These are phyloP conservation scores for Phalacrocorax aristotelis DNA, from an alignment of 2,113 vertebrate genomes.

Conservation along the genomic window DNA sequence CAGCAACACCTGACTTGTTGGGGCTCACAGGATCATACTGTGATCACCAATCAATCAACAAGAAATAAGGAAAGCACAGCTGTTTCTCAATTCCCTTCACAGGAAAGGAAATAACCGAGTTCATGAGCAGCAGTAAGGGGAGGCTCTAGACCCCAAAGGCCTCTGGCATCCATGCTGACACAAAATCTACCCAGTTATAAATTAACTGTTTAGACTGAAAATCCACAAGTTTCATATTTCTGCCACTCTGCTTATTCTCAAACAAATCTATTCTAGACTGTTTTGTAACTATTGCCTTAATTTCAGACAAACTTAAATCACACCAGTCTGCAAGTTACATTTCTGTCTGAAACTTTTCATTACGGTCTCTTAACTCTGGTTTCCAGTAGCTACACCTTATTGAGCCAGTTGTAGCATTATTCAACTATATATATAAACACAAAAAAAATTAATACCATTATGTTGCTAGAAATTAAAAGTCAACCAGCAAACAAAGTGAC, in stretches of 20 bases:
- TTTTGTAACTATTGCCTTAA: conserved; percentile 56
- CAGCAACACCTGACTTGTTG: conserved; percentile 11
- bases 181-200: conserved; percentile 49
- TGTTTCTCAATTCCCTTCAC: conserved; percentile 50
- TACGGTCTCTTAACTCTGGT: not conserved
- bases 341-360: conserved; percentile 30
- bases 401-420: not conserved
- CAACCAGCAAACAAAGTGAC: not conserved
- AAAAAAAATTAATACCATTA: not conserved
- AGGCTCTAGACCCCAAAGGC: conserved; percentile 52
- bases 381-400: not conserved
- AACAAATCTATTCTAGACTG: conserved; percentile 30
- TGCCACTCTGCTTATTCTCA: conserved; percentile 63
- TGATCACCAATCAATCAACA: conserved; percentile 66
- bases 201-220: conserved; percentile 68
- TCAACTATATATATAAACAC: not conserved
- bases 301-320: conserved; percentile 56
- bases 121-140: conserved; percentile 19
- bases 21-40: not conserved
- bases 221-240: conserved; percentile 63
- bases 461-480: not conserved
- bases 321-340: conserved; percentile 9
- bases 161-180: conserved; percentile 48
- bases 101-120: conserved; percentile 36
- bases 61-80: conserved; percentile 58